Base-by-base conservation (phyloP, 2,797 vertebrate genomes). In the Enteromius argenteus region DNA sequence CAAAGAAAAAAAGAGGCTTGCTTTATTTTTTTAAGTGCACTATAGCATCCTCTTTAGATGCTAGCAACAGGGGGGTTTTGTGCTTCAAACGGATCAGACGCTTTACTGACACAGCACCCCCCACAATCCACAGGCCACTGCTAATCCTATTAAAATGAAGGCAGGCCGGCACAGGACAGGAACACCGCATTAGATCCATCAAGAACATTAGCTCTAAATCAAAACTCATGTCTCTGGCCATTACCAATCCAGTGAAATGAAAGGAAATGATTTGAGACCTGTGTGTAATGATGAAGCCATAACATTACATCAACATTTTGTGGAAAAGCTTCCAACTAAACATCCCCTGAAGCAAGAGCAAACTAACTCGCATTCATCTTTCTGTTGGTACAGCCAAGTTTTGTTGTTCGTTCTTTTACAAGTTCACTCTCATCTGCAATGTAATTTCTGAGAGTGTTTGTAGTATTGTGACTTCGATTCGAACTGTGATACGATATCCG, bases 91-190 rank as follows among this genome's bases (percentile, higher is more conserved):
- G 87, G 90, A 92, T 90, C 80, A 82, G 89, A 89, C 90, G 91
- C 84, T 86, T 85, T 84, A 79, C 83, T 87, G 92, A 93, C 92
- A 92, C 66, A 80, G 89, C 91, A 89, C 92, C 90, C 90, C 91
- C 89, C 86, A 91, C 92, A 88, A 90, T 90, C 89, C 91, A 89
- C 91, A 89, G 90, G 53, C 89, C 82, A 80, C 79, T 86, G 92
- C 89, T 93, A 95, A 95, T 94, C 94, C 93, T 90, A 95, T 95
- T 95, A 95, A 94, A 93, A 94, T 92, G 92, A 94, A 93, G 93
- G 91, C 92, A 80, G 90, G 92, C 90, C 90, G 74, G 86, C 93
- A 90, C 87, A 88, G 86, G 88, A 92, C 90, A 87, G 92, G 90
- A 91, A 92, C 89, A 88, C 84, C 66, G 90, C 87, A 93, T 93